Base-by-base conservation (phyloP, 2,113 vertebrate genomes). In the Prunella himalayana region DNA sequence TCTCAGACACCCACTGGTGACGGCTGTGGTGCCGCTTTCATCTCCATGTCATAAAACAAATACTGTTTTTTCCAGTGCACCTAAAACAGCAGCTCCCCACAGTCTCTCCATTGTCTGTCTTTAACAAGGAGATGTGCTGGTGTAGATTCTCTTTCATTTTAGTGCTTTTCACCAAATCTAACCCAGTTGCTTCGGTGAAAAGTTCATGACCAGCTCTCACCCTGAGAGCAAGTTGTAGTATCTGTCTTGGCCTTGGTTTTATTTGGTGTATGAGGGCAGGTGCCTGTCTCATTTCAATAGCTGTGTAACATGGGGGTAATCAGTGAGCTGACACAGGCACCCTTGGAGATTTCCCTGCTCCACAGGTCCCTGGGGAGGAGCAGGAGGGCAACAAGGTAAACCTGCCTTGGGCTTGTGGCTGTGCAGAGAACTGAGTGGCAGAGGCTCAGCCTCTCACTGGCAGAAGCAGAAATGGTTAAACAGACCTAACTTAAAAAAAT, bases 91-190 rank as follows among this genome's bases (percentile, higher is more conserved):
- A 75, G 30, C 70, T 79, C 71, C 59, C 66, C 66, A 59, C 61
- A 66, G 63, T 85, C 50, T 71, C 35, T 71, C 35, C 61, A 7
- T 69, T 90, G 69, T 56, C 72, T 94, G n/a, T 83, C 39, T 14
- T 90, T 77, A 83, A 42, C 69, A 73, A 72, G 60, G 66, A 45
- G n/a, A 59, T 25, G 7, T 1, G 0, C 30, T 86, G 68, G 16
- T 72, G 31, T 39, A 75, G 90, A 88, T 96, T 96, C 47, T 83
- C 83, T 95, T 97, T 95, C 53, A 27, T 79, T 84, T 95, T 88
- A 94, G 88, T 95, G 82, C 94, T 86, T 97, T 64, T 79, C 56
- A 68, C 49, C 28, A 65, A 25, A 27, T 39, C n/a, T n/a, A 35
- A 68, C 50, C 16, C 59, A 75, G 84, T 69, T 61, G 39, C 91